These are phyloP conservation scores for Eledone cirrhosa DNA, from an alignment of 2,888 invertebrate genomes.

Conservation along the genomic window DNA sequence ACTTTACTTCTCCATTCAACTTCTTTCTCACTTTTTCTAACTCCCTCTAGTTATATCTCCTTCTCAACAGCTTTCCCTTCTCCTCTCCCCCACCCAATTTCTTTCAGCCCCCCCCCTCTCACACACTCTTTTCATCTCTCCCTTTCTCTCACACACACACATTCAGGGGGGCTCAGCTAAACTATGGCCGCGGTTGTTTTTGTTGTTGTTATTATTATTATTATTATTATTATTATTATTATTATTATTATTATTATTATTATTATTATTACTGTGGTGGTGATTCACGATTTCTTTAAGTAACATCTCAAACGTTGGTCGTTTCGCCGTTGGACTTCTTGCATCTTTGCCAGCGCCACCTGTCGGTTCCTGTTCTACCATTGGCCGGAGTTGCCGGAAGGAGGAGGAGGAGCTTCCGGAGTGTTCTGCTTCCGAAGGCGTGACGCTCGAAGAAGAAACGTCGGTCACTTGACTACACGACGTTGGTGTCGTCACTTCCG, in stretches of 20 bases:
- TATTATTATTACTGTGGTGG: background rate
- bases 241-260: background rate
- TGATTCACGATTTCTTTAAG: background rate
- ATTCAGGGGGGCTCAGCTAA: background rate
- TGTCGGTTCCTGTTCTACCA: background rate
- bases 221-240: slow-evolving; percentile 11
- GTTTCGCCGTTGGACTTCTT: background rate
- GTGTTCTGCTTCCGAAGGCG: too few relatives aligned
- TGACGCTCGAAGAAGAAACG: too few relatives aligned
- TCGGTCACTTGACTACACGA: too few relatives aligned
- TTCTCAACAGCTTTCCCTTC: background rate
- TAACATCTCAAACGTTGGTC: background rate
- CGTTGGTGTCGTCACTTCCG: too few relatives aligned
- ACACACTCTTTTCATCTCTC: background rate
- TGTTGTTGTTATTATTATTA: background rate
- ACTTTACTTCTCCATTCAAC: background rate
- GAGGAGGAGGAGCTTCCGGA: background rate
- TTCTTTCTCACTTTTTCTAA: background rate
- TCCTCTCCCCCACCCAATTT: background rate
- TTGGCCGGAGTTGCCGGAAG: background rate
- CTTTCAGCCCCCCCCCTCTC: background rate
- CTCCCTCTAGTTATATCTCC: background rate
- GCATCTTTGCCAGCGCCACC: background rate
- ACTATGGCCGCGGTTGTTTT: too few relatives aligned
- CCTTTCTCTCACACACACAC: background rate